Evolutionary conservation across 2,797 vertebrate species (phyloP), one percentile per base, ranked within the genome.

Genomic region (Myotis planiceps): DNA sequence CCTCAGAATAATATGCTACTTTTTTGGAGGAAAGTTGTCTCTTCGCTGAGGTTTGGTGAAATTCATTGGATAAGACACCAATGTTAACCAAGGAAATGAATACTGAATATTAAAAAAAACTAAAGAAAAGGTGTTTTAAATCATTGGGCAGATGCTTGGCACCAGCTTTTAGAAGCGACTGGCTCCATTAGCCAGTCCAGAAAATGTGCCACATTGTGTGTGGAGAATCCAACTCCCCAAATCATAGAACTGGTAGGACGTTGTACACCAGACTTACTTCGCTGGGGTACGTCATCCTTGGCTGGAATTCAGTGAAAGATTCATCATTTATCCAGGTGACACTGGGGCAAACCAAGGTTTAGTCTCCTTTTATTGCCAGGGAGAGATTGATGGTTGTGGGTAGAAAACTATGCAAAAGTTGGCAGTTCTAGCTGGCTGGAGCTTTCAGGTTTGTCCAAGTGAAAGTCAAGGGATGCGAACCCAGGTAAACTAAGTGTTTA

Each of bases 341-440:
- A 75, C 29, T 90, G 81, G 81, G 96, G 93, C 94, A 96, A 90
- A 96, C 81, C 42, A 88, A 95, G 96, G 95, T 85, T 96, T 93
- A 93, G 96, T 96, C 95, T 97, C 53, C 58, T 96, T 79, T 95
- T 85, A 94, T 94, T 97, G 94, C 97, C 93, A 96, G 80, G 75
- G 84, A 82, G 81, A 96, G 96, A 97, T 92, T 94, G 95, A 97
- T 96, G 97, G 90, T 55, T 97, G 93, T 58, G 96, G 96, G 92
- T 72, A 96, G 95, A 96, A 93, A 97, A 96, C 87, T 96, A 95
- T 96, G 97, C 65, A 80, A 63, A 72, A 80, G 89, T 79, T 97
- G 97, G 96, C 96, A 93, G 82, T 80, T 90, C 47, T 72, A 39
- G 90, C 82, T 96, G 72, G 23, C 85, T 90, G 75, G 60, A 76